These are phyloP conservation scores for Centroberyx gerrardi DNA, from an alignment of 2,797 vertebrate species.

Conservation along the genomic window DNA sequence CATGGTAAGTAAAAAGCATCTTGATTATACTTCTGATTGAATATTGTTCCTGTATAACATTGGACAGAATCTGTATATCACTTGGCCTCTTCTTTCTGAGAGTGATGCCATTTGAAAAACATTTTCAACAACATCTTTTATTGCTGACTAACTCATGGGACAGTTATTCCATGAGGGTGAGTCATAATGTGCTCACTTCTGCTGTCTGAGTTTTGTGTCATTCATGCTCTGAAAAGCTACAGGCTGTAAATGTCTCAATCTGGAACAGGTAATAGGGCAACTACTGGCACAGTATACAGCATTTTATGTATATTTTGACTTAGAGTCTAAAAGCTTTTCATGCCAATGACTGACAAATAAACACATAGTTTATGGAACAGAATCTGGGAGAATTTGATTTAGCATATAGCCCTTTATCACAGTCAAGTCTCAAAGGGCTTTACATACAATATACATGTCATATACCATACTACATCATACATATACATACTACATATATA, in stretches of 20 bases:
- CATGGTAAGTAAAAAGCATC: conserved; percentile 60
- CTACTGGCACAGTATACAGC: background rate
- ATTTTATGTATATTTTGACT: background rate
- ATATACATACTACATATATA: too few relatives aligned
- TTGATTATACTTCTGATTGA: background rate
- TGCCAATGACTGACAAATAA: background rate
- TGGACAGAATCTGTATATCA: background rate
- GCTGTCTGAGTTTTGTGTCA: conserved; percentile 16
- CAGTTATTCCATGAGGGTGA: conserved; percentile 50
- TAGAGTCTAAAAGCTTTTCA: background rate
- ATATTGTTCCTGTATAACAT: background rate
- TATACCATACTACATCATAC: too few relatives aligned
- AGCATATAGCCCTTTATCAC: too few relatives aligned
- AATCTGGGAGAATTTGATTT: background rate
- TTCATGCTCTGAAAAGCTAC: background rate
- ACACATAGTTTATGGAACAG: background rate
- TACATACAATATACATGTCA: too few relatives aligned
- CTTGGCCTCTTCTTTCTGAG: background rate
- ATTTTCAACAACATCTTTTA: background rate
- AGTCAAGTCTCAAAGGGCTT: too few relatives aligned
- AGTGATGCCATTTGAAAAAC: background rate
- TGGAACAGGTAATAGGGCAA: conserved; percentile 3
- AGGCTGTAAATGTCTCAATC: background rate
- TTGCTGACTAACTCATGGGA: conserved; percentile 54
- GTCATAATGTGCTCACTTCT: conserved; percentile 38